Conservation (phyloP, 2,888 invertebrate species). For the Lysandra coridon region DNA sequence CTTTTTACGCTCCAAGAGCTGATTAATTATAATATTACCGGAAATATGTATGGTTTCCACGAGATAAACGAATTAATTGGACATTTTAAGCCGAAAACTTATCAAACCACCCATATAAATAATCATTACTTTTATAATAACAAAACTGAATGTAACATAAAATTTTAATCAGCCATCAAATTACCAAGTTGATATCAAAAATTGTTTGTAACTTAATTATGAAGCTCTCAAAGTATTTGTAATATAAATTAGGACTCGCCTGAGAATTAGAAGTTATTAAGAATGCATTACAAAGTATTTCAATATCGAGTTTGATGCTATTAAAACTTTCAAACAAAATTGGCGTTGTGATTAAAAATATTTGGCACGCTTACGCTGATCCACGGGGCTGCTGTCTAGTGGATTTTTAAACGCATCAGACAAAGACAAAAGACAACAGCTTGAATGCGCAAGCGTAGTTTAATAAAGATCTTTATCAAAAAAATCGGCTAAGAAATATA, state of each 20-base stretch:
- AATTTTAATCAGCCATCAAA: neutral
- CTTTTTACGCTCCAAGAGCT: too few species aligned
- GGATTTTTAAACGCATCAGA: too few species aligned
- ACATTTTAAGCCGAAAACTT: too few species aligned
- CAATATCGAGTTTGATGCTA: conserved; percentile 5
- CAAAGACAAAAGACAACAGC: too few species aligned
- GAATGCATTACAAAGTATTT: conserved; percentile 12
- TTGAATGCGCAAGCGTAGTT: too few species aligned
- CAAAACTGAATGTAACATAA: neutral
- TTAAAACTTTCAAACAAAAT: neutral
- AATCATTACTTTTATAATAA: neutral
- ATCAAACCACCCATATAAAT: neutral
- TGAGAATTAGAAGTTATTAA: conserved; percentile 11
- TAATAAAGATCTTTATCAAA: too few species aligned
- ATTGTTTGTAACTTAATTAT: conserved; percentile 24
- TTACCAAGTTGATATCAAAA: conserved; percentile 17
- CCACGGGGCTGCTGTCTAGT: too few species aligned
- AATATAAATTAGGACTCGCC: conserved; percentile 20
- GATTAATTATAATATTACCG: too few species aligned
- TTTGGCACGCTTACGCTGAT: neutral
- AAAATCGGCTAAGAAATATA: too few species aligned
- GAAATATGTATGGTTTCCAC: too few species aligned
- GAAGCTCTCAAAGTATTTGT: conserved; percentile 25
- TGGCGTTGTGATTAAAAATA: neutral
- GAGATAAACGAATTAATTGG: too few species aligned